Base-by-base conservation (phyloP, 2,797 vertebrate genomes). In the Agapornis canus region DNA sequence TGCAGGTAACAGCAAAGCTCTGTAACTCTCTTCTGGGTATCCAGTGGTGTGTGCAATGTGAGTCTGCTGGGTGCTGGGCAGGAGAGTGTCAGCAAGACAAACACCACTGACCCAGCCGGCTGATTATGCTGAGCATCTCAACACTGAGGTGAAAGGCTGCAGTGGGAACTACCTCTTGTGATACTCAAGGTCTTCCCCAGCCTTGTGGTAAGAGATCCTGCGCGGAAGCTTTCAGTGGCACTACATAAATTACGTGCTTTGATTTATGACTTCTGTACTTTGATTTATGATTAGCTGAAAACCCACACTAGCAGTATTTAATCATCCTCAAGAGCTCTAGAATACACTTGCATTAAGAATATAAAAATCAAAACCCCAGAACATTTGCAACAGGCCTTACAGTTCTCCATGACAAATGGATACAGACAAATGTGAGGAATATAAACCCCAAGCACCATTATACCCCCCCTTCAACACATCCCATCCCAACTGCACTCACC, bases 401-500 rank as follows among this genome's bases (percentile, higher is more conserved):
- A 89, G 65, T 95, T 91, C 89, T 89, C 57, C 92, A 6, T 54
- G 71, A 93, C 85, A 96, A 93, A 95, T 0, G 90, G 71, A 71
- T 92, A 91, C 47, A 96, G 69, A 95, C 49, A 96, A 90, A 88
- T 0, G 73, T 66, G 86, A 96, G 78, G 89, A 95, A 92, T 94
- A 94, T n/a, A 93, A 95, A 95, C 29, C 92, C 94, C 95, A 94
- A 82, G 92, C 71, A 95, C 64, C 51, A 1, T 92, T 87, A 96
- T 5, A 92, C 92, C 95, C 95, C 70, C 96, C 93, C 95, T 96
- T 95, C 92, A 92, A 96, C 52, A 96, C 78, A 96, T 89, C 96
- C 95, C 95, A 92, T 95, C 92, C 96, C 95, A 94, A 96, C 96
- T 96, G 96, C 96, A 97, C 95, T 97, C 97, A 97, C 97, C 97